Evolutionary conservation across 2,888 invertebrate species (phyloP).

Genomic region (Podabrus alpinus): DNA sequence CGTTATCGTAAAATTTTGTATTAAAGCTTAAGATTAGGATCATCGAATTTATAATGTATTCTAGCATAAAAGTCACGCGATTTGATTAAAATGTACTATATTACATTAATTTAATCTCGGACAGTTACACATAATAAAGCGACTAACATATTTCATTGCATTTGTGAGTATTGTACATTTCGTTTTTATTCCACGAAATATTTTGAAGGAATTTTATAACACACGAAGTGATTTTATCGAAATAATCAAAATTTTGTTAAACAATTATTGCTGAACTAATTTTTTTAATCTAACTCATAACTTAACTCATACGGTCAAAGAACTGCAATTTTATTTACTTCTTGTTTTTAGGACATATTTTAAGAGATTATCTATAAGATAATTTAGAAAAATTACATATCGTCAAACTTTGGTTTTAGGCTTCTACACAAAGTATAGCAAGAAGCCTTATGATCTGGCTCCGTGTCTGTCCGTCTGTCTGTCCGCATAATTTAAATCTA

Average conservation of each 20-base stretch:
- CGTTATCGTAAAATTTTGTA: slow-evolving; percentile 17
- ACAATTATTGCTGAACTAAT: background rate
- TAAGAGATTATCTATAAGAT: too few relatives aligned
- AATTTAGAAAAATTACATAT: too few relatives aligned
- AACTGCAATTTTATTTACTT: background rate
- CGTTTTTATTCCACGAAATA: background rate
- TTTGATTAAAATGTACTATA: slow-evolving; percentile 13
- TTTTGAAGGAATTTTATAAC: background rate
- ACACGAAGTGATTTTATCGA: background rate
- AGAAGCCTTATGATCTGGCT: too few relatives aligned
- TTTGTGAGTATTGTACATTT: background rate
- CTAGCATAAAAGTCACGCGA: slow-evolving; percentile 20
- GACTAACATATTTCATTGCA: background rate
- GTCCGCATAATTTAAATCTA: too few relatives aligned
- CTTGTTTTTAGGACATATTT: too few relatives aligned
- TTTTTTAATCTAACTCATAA: background rate
- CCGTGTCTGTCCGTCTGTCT: too few relatives aligned
- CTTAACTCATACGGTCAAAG: too few relatives aligned
- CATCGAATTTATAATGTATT: slow-evolving; percentile 21
- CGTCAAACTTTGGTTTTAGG: too few relatives aligned
- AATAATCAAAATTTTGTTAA: background rate
- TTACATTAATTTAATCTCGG: slow-evolving; percentile 21
- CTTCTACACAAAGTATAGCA: too few relatives aligned
- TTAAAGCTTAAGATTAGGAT: slow-evolving; percentile 19
- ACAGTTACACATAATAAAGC: slow-evolving; percentile 8